Evolutionary conservation across 2,113 vertebrate species (phyloP).

Genomic region (Istiophorus platypterus): DNA sequence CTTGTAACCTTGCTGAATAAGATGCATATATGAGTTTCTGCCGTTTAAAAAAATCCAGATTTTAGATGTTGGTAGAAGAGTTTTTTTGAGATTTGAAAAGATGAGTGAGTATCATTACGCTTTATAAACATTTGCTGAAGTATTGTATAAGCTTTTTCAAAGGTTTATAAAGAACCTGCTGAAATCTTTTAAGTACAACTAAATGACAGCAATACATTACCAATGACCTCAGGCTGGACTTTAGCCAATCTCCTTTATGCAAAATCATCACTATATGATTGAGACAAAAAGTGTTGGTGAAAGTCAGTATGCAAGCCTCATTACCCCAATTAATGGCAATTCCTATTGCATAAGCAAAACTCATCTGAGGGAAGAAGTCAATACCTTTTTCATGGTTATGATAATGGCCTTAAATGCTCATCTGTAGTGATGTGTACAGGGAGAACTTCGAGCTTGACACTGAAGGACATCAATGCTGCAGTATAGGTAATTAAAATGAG

Average conservation of each 20-base stretch:
- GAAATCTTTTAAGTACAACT: conserved; percentile 32
- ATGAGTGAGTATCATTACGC: not conserved
- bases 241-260: conserved; percentile 63
- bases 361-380: conserved; percentile 75
- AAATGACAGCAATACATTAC: conserved; percentile 50
- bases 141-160: not conserved
- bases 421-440: conserved; percentile 62
- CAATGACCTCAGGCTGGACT: conserved; percentile 58
- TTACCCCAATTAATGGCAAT: conserved; percentile 81
- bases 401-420: conserved; percentile 74
- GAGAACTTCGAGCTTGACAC: conserved; percentile 71
- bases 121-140: conserved; percentile 12
- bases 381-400: conserved; percentile 79
- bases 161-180: conserved; percentile 15
- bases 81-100: not conserved
- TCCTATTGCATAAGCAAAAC: conserved; percentile 81
- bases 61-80: not conserved
- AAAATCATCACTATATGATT: conserved; percentile 77
- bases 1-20: conserved; percentile 57
- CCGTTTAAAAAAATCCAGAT: conserved; percentile 37
- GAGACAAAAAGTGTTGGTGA: conserved; percentile 71
- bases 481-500: conserved; percentile 75
- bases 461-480: conserved; percentile 77
- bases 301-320: conserved; percentile 77
- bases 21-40: conserved; percentile 3